Conservation (phyloP, 37 sponge, comb jelly and placozoan genomes). For the Chondrosia reniformis region DNA sequence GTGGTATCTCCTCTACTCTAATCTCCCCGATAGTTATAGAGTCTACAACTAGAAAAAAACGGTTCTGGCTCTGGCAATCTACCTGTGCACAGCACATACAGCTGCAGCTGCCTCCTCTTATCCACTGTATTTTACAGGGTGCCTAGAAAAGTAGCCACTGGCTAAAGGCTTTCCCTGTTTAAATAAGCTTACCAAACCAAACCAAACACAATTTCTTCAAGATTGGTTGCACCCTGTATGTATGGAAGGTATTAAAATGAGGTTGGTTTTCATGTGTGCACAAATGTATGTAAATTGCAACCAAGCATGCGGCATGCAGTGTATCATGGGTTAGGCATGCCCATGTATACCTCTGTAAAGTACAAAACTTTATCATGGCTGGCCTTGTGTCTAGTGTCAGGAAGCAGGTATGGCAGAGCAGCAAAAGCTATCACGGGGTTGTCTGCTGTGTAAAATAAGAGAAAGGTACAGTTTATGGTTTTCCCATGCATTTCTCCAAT, state of each 20-base stretch:
- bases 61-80: neutral
- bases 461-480: neutral
- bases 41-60: neutral
- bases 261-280: neutral
- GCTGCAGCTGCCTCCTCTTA: neutral
- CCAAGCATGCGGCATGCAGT: neutral
- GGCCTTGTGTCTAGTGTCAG: neutral
- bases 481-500: neutral
- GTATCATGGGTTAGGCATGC: neutral
- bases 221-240: neutral
- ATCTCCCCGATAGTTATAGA: neutral
- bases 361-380: neutral
- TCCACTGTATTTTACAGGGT: too few relatives aligned
- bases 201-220: neutral
- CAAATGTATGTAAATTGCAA: neutral
- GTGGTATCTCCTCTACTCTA: neutral
- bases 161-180: too few relatives aligned
- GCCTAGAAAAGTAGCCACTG: too few relatives aligned
- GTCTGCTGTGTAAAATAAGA: neutral
- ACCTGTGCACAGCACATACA: neutral
- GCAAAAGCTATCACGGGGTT: neutral
- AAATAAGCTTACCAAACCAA: too few relatives aligned
- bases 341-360: neutral
- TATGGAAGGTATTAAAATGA: neutral
- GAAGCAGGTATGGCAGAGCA: neutral